Conservation (phyloP, 2,797 vertebrate species). For the Coluber constrictor region DNA sequence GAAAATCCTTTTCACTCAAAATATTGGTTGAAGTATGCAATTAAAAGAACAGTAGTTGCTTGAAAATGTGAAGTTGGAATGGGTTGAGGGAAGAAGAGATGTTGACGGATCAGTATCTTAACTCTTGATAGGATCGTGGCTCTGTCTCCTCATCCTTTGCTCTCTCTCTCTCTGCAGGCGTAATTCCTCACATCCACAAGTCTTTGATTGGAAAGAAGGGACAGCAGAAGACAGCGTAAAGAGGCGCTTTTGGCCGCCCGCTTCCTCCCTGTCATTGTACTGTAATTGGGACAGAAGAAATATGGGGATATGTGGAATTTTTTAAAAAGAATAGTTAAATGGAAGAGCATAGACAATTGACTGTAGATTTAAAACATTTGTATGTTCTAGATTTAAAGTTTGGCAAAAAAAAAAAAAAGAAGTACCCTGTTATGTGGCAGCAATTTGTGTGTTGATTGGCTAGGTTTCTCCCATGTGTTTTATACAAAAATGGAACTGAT, state of each 20-base stretch:
- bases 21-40: neutral
- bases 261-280: constrained; percentile 60
- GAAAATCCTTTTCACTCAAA: neutral
- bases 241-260: constrained; percentile 33
- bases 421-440: constrained; percentile 74
- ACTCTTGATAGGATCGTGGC: neutral
- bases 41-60: neutral
- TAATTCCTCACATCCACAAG: constrained; percentile 98
- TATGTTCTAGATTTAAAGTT: constrained; percentile 79
- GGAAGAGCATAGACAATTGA: constrained; percentile 75
- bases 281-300: constrained; percentile 76
- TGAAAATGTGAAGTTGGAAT: neutral
- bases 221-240: constrained; percentile 93
- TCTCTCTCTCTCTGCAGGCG: constrained; percentile 74
- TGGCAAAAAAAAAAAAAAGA: constrained; percentile 67
- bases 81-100: neutral
- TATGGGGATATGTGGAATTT: constrained; percentile 68
- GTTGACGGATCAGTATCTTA: neutral
- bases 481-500: constrained; percentile 92
- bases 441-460: constrained; percentile 85
- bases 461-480: constrained; percentile 85
- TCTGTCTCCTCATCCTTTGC: neutral
- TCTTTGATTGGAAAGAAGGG: constrained; percentile 98
- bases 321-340: constrained; percentile 69
- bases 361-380: constrained; percentile 73